Evolutionary conservation across 2,888 invertebrate genomes (phyloP), one percentile per base, ranked within the genome.

Genomic region (Neoscelio sp.): DNA sequence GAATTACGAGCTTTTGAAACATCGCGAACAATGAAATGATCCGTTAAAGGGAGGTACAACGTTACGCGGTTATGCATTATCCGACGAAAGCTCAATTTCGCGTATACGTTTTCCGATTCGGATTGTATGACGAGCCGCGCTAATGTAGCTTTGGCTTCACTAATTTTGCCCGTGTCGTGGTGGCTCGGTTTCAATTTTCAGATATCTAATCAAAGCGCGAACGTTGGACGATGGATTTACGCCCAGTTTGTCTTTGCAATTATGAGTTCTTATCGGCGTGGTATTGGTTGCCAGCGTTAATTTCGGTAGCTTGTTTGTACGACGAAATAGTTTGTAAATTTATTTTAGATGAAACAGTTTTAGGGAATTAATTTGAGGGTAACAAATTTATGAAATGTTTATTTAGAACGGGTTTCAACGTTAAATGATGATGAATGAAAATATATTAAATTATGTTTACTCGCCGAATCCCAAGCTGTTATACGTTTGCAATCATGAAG

Each of bases 121-220:
- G 12, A 7, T 12, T 35, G 48, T 13, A 48, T 48, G 44, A 48
- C 28, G 20, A 48, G 48, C 7, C 12, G 26, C 58, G 42, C 46
- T 65, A 58, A 58, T 64, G 40, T 33, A 20, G 46, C 33, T 64
- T 65, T 23, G 64, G 48, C 33, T 8, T 65, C 48, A 15, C 65
- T 74, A 65, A 74, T 74, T 74, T 56, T 38, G 38, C 13, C 26
- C 48, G 10, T 12, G 8, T 26, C 28, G 12, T 12, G 28, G 18
- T n/a, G 38, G 23, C 33, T 56, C 56, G 38, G 38, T 65, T 56
- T 48, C 64, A 56, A 46, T 74, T 44, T 64, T 42, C 64, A 12
- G 30, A 48, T 60, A 60, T 60, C 50, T 70, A 70, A 58, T 60
- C 70, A 58, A 48, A 50, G 60, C 30, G 6, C 8, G 40, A 13